Percentiles rank a stretch among this genome's conserved stretches.
Conservation (phyloP, 2,797 vertebrate species). For the Brotula barbata region DNA sequence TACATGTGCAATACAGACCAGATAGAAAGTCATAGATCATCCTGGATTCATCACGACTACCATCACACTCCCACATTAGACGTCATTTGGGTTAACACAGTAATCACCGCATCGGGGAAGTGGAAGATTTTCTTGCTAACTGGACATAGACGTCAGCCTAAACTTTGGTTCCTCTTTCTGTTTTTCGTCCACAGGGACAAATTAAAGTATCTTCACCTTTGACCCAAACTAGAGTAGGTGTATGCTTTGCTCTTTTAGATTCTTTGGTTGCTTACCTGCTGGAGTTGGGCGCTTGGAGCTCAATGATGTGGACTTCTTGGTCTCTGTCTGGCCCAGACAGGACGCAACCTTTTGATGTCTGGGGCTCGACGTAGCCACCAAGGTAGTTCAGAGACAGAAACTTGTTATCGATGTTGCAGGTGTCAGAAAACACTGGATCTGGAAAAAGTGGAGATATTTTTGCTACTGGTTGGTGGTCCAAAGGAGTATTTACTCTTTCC, state of each 20-base stretch:
- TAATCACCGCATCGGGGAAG: constrained; percentile 48
- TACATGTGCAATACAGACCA: constrained; percentile 85
- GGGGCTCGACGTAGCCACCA: constrained; percentile 88
- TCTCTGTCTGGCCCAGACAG: constrained; percentile 78
- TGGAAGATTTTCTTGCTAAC: constrained; percentile 48
- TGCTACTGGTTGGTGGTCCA: constrained; percentile 16
- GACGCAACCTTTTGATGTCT: constrained; percentile 88
- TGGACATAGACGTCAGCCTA: constrained; percentile 1
- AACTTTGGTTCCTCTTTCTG: neutral
- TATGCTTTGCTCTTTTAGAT: constrained; percentile 17
- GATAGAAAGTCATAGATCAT: too few species aligned
- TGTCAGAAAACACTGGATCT: constrained; percentile 89
- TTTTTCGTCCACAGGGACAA: constrained; percentile 45
- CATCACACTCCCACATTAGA: constrained; percentile 46
- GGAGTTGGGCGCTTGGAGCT: constrained; percentile 91
- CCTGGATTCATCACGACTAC: constrained; percentile 54
- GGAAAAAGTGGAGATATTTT: constrained; percentile 32
- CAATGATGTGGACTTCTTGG: constrained; percentile 91
- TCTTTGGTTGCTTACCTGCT: constrained; percentile 77
- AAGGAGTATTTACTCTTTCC: constrained; percentile 18
- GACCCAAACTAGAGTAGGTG: constrained; percentile 48
- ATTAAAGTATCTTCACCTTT: constrained; percentile 49
- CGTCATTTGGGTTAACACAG: constrained; percentile 27
- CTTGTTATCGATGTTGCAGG: constrained; percentile 90
- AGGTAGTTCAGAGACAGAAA: constrained; percentile 98